Base-by-base conservation (phyloP, 2,888 invertebrate genomes). In the Dicyrtomina minuta region DNA sequence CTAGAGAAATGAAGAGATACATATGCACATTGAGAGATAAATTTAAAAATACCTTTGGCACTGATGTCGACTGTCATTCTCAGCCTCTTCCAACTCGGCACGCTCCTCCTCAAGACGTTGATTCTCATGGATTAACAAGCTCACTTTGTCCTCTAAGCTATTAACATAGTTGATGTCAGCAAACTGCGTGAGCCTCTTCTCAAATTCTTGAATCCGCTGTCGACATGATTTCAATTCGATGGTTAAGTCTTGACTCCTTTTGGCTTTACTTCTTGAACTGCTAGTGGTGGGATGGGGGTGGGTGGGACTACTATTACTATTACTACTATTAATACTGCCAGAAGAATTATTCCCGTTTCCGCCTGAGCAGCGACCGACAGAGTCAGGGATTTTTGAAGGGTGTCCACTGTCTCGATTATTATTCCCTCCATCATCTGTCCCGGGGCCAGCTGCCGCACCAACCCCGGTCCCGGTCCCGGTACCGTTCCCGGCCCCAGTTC, bases 21-120 rank as follows among this genome's bases (percentile, higher is more conserved):
- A n/a, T n/a, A n/a, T n/a, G n/a, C n/a, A n/a, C n/a, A n/a, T n/a
- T n/a, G n/a, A n/a, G 33, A 33, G 8, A 33, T 33, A 8, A 33
- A 17, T 43, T 46, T 10, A 12, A 24, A 1, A 26, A 41, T 70
- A 77, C 77, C 77, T 75, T 75, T 78, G 78, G 71, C 75, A 78
- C 71, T 76, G 72, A 68, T 74, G 72, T 59, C 78, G 70, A 65
- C 74, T 88, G 79, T 89, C 89, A 83, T 89, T 89, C 82, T 89
- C 89, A 33, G 88, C 88, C 81, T 89, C 89, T 82, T 89, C 89
- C 73, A 89, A 84, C 81, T 90, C 89, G 80, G 89, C 88, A 81
- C 87, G 87, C 79, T 89, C 89, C 80, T 89, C 89, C 79, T 89
- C 89, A 77, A 89, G 82, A 77, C 84, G 83, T 69, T 86, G 85